Percentiles rank a stretch among this genome's conserved stretches.
Conservation (phyloP, 2,888 invertebrate genomes). For the Thysanoteuthis rhombus region DNA sequence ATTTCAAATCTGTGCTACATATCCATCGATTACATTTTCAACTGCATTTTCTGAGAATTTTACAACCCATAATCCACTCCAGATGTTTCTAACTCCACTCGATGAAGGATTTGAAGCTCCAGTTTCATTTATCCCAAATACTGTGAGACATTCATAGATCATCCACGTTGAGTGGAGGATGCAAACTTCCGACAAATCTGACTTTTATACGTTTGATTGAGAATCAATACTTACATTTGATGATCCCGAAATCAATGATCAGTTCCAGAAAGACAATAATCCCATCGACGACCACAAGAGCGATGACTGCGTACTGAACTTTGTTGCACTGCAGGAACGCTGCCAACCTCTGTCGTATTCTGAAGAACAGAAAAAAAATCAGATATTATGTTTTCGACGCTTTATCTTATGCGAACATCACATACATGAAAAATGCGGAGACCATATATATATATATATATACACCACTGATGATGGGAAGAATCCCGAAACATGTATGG, state of each 20-base stretch:
- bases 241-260: conserved; percentile 52
- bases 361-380: conserved; percentile 27
- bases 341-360: conserved; percentile 39
- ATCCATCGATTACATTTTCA: too few relatives aligned
- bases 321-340: conserved; percentile 41
- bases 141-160: too few relatives aligned
- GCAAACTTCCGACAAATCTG: too few relatives aligned
- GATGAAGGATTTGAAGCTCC: too few relatives aligned
- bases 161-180: too few relatives aligned
- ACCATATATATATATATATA: not conserved
- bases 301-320: conserved; percentile 51
- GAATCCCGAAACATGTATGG: too few relatives aligned
- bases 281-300: conserved; percentile 50
- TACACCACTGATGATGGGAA: too few relatives aligned
- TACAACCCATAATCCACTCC: too few relatives aligned
- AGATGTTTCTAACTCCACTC: too few relatives aligned
- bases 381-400: not conserved
- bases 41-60: too few relatives aligned
- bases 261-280: conserved; percentile 51
- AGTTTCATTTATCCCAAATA: too few relatives aligned
- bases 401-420: not conserved
- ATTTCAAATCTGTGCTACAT: too few relatives aligned
- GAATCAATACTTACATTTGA: conserved; percentile 46
- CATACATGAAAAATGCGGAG: not conserved
- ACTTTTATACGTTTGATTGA: not conserved